Evolutionary conservation across 2,888 invertebrate genomes (phyloP).

Genomic region (Nephrocerus scutellatus): DNA sequence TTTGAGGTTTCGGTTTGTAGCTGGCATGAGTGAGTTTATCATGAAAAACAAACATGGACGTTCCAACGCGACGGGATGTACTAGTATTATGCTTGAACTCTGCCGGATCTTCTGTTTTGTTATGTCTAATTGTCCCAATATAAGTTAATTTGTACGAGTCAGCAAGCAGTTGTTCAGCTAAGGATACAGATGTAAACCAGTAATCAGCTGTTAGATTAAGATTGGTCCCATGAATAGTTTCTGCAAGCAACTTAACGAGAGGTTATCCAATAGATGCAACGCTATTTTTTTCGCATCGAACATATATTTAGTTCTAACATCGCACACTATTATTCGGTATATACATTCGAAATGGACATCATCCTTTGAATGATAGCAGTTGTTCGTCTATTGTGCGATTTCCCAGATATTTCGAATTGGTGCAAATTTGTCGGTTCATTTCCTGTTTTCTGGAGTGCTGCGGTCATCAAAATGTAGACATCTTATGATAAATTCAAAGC

Average conservation of each 20-base stretch:
- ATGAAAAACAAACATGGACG: conserved; percentile 15
- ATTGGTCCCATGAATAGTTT: conserved; percentile 25
- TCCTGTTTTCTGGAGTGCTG: conserved; percentile 9
- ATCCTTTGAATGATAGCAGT: too few relatives aligned
- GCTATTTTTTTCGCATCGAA: too few relatives aligned
- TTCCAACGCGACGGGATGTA: conserved; percentile 9
- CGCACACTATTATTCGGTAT: too few relatives aligned
- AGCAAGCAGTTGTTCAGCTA: conserved; percentile 28
- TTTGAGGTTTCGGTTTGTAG: conserved; percentile 15
- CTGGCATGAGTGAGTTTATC: conserved; percentile 13
- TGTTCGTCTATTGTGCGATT: too few relatives aligned
- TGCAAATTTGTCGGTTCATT: too few relatives aligned
- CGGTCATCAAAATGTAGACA: too few relatives aligned
- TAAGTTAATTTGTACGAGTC: conserved; percentile 26
- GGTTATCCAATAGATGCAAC: too few relatives aligned
- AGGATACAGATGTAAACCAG: conserved; percentile 35
- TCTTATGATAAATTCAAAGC: conserved; percentile 14
- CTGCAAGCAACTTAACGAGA: conserved; percentile 26
- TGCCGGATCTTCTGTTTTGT: conserved; percentile 19
- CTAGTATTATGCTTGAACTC: too few relatives aligned
- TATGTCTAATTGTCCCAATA: conserved; percentile 20
- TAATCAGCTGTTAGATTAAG: conserved; percentile 31
- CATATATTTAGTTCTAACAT: too few relatives aligned
- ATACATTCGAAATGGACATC: too few relatives aligned
- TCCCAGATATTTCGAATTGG: too few relatives aligned